Evolutionary conservation across 1,140 invertebrate species (phyloP).

Genomic region (Euura saliciscinereae): DNA sequence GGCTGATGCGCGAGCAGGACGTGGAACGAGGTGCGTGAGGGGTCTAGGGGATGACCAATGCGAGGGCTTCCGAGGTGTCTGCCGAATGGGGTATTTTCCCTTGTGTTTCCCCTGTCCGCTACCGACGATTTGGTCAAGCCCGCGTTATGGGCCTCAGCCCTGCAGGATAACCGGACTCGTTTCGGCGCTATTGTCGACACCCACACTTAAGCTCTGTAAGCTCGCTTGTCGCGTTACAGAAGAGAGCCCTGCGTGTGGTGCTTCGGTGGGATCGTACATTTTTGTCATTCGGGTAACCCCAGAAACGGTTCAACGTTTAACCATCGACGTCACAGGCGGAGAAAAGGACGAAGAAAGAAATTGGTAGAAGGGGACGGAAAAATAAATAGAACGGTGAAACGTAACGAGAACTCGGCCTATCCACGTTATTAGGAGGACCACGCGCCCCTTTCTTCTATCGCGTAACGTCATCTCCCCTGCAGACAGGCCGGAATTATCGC

Average conservation of each 20-base stretch:
- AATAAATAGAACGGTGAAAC: background rate
- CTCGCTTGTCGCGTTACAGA: background rate
- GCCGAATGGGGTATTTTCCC: background rate
- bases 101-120: conserved; percentile 18
- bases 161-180: conserved; percentile 3
- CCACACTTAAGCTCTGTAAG: background rate
- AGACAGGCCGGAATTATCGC: background rate
- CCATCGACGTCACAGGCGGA: background rate
- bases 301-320: background rate
- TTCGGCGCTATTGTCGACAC: background rate
- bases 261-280: background rate
- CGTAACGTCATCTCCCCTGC: background rate
- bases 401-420: background rate
- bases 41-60: background rate
- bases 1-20: conserved; percentile 6
- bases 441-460: no score
- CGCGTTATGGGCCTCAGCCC: background rate
- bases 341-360: background rate
- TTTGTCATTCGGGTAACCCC: background rate
- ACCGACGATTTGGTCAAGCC: conserved; percentile 7
- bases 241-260: background rate
- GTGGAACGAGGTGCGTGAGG: background rate
- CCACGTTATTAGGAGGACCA: no score
- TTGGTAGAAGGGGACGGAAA: no score
- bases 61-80: background rate